Evolutionary conservation across 2,113 vertebrate species (phyloP), one percentile per base, ranked within the genome.

Genomic region (Microcebus ravelobensis): DNA sequence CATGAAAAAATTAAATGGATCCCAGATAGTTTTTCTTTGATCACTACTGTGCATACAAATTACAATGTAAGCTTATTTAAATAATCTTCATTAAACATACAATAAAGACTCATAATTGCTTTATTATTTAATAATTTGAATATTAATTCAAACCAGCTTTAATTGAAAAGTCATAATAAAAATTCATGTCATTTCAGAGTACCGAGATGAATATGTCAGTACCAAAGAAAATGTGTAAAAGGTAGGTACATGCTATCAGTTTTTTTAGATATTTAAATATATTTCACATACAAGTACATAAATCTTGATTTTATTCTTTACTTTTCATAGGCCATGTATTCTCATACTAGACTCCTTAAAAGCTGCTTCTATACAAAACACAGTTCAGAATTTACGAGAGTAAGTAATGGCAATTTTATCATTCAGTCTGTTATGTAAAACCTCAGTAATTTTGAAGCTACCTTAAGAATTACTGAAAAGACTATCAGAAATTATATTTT

Each of bases 281-380:
- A 84, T 8, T 87, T 82, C 50, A 61, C 82, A 77, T 82, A 42
- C 4, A 89, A 45, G 39, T 94, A 6, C 50, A 11, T 93, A 73
- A 6, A 20, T 91, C 73, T 85, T 95, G 45, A 65, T 93, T 88
- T 96, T 70, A 81, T 96, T 21, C 96, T 97, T 95, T 98, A 14
- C 90, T 97, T 25, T 97, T 57, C 96, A 48, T 96, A 99, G 99
- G 97, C 99, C 99, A 31, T 99, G 99, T 79, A 99, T 99, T 98
- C 99, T 99, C 34, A 99, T 99, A 96, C 99, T 99, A 95, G 99
- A 99, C 97, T 99, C 99, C 88, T 98, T 99, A 92, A 99, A 99
- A 98, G 98, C 99, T 21, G 99, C 98, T 95, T 99, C 99, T 50
- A 98, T 99, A 61, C 99, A 99, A 97, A 99, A 99, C 23, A 99